Evolutionary conservation across 2,113 vertebrate species (phyloP).

Genomic region (Emydura subglobosa): DNA sequence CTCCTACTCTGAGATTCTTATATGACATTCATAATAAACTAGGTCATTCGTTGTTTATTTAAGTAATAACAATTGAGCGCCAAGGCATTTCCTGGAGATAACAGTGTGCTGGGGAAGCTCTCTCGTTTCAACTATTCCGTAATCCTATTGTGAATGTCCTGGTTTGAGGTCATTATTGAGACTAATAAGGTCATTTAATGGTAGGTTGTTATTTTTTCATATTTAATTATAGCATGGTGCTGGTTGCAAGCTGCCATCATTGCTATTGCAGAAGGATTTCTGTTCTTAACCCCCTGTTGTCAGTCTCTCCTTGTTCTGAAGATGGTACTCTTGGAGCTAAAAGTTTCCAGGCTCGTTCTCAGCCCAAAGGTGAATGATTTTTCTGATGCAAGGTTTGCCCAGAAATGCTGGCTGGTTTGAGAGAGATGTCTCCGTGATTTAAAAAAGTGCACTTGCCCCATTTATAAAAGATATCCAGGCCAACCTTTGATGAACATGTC

Average conservation of each 20-base stretch:
- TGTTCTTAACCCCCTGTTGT: fast-evolving
- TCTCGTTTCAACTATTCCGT: not conserved
- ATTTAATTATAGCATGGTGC: not conserved
- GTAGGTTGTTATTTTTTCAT: conserved; percentile 30
- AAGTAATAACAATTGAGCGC: not conserved
- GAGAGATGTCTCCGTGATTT: not conserved
- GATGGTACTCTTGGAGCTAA: not conserved
- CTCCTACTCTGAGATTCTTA: conserved; percentile 10
- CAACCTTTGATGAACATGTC: not conserved
- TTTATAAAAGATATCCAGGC: not conserved
- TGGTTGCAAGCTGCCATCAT: not conserved
- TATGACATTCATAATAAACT: not conserved
- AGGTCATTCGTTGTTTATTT: conserved; percentile 1
- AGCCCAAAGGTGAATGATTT: not conserved
- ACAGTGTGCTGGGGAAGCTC: not conserved
- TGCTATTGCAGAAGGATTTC: not conserved
- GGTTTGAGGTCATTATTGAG: not conserved
- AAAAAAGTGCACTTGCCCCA: fast-evolving
- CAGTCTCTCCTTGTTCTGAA: not conserved
- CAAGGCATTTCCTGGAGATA: conserved; percentile 33
- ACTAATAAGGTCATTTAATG: not conserved
- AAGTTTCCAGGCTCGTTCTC: not conserved
- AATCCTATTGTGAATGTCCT: conserved; percentile 17
- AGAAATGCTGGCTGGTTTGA: not conserved
- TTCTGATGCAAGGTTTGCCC: not conserved